A percentile compares a stretch with the other conserved stretches of the same genome.
These are phyloP conservation scores for Fragum fragum DNA, from an alignment of 2,888 invertebrate genomes.

Conservation along the genomic window DNA sequence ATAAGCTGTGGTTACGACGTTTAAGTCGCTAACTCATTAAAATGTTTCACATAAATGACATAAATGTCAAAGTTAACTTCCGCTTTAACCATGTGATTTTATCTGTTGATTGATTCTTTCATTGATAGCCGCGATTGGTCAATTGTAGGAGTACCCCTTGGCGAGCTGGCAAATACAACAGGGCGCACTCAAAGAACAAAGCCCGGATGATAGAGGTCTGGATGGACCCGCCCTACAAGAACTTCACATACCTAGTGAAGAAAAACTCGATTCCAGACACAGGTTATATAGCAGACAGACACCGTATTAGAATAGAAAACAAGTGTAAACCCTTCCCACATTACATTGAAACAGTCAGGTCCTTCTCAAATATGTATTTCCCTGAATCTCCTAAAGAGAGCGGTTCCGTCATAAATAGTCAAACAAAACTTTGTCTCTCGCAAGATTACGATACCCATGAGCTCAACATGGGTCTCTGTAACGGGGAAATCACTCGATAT, in stretches of 20 bases:
- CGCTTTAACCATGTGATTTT: no score
- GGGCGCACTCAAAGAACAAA: conserved; percentile 29
- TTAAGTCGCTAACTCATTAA: no score
- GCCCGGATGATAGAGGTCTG: conserved; percentile 39
- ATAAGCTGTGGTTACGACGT: no score
- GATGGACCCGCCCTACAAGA: conserved; percentile 46
- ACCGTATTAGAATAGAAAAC: conserved; percentile 37
- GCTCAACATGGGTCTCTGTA: background rate
- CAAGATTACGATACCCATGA: background rate
- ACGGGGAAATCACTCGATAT: background rate
- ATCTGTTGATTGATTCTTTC: no score
- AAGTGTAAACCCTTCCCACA: conserved; percentile 47
- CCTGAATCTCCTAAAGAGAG: background rate
- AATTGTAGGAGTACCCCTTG: conserved; percentile 52
- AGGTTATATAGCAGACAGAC: conserved; percentile 26
- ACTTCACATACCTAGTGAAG: conserved; percentile 8
- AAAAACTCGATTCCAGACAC: conserved; percentile 23
- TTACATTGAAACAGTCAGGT: conserved; percentile 36
- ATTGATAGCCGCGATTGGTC: no score
- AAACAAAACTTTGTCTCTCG: conserved; percentile 25
- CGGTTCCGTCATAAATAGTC: conserved; percentile 28
- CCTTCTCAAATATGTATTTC: conserved; percentile 42
- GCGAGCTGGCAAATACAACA: conserved; percentile 15
- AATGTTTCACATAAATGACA: no score
- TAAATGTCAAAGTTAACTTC: no score